Percentiles rank a stretch among this genome's conserved stretches.
Evolutionary conservation across 2,113 vertebrate species (phyloP).

Genomic region (Scytalopus superciliaris): DNA sequence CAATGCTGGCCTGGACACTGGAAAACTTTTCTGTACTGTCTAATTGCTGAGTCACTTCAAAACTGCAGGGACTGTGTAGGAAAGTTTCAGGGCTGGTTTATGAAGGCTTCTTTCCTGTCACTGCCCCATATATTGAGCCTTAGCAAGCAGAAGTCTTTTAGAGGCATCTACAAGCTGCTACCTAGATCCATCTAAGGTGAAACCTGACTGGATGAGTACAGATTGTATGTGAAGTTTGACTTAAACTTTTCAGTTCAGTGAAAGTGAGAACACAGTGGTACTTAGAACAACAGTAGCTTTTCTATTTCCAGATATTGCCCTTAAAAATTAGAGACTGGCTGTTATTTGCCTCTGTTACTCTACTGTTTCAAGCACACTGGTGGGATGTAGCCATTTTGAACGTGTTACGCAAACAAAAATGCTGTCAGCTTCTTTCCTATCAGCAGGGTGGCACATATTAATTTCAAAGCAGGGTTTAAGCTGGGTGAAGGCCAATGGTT

Average conservation of each 20-base stretch:
- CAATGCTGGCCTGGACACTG: neutral
- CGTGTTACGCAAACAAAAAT: neutral
- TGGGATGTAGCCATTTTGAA: neutral
- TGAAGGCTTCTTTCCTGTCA: neutral
- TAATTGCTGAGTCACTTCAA: neutral
- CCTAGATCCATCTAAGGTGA: neutral
- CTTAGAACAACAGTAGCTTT: neutral
- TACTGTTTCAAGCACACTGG: neutral
- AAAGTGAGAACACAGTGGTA: neutral
- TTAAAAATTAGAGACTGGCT: neutral
- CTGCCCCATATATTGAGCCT: neutral
- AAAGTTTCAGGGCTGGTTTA: neutral
- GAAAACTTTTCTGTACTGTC: neutral
- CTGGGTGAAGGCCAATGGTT: neutral
- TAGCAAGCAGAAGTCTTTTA: neutral
- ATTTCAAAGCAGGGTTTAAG: constrained; percentile 1
- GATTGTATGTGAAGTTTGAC: neutral
- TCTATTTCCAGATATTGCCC: neutral
- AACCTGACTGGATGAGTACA: neutral
- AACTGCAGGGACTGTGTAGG: neutral
- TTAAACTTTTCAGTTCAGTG: neutral
- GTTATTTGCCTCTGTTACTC: neutral
- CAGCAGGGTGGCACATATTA: neutral
- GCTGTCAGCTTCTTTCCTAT: neutral
- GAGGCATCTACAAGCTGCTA: neutral